phyloP scores from a whole-genome alignment of 1,140 invertebrate species.

The Uloborus diversus region DNA sequence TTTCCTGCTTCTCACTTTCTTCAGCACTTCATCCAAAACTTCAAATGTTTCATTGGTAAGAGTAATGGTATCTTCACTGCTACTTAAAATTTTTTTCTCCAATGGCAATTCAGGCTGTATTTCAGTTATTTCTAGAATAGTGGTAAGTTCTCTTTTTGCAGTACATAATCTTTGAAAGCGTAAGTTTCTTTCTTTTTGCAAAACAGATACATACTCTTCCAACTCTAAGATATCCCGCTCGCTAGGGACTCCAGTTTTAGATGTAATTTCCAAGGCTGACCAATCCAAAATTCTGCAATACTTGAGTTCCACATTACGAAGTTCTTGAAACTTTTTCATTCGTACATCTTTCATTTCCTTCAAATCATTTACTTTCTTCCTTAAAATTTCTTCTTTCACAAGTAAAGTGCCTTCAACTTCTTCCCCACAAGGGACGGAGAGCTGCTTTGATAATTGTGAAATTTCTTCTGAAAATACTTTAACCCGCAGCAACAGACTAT shows the following conservation, averaged over 20 bases:
- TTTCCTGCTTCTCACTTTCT: slow-evolving; percentile 19
- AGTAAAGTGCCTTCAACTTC: slow-evolving; percentile 1
- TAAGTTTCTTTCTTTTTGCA: slow-evolving; percentile 19
- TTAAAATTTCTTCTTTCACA: slow-evolving; percentile 23
- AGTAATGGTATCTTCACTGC: slow-evolving; percentile 3
- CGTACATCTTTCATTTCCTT: slow-evolving; percentile 22
- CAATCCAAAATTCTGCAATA: slow-evolving; percentile 11
- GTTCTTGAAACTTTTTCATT: slow-evolving; percentile 8
- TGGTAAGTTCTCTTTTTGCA: slow-evolving; percentile 33
- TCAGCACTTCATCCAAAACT: slow-evolving; percentile 25
- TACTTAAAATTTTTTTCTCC: slow-evolving; percentile 41
- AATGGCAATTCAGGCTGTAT: slow-evolving; percentile 39
- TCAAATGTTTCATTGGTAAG: slow-evolving; percentile 37
- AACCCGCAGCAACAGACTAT: slow-evolving; percentile 3
- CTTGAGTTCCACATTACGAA: slow-evolving; percentile 8
- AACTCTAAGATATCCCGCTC: slow-evolving; percentile 31
- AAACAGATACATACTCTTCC: slow-evolving; percentile 27
- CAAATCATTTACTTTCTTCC: slow-evolving; percentile 17
- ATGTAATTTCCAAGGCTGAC: neutral
- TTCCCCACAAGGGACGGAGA: neutral
- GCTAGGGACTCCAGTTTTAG: slow-evolving; percentile 17
- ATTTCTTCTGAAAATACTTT: slow-evolving; percentile 16
- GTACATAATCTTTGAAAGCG: slow-evolving; percentile 3
- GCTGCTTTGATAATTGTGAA: neutral
- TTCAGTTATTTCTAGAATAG: slow-evolving; percentile 43